Conservation (phyloP, 2,797 vertebrate species). For the Amazona finschi region DNA sequence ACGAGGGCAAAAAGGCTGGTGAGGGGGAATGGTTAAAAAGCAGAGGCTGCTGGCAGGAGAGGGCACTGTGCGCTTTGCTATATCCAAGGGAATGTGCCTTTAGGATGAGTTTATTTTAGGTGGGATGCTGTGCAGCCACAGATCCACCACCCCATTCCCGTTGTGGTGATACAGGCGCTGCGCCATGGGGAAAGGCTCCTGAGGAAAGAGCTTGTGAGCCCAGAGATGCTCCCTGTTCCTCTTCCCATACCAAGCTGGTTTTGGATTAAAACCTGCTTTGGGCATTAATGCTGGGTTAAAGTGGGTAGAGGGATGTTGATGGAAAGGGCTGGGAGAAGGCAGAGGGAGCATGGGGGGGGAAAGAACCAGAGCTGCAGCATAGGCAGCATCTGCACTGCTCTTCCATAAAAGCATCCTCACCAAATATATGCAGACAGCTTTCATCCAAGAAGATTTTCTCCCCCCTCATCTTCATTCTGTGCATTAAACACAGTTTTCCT, state of each 20-base stretch:
- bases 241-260: accelerated
- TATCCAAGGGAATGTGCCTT: accelerated
- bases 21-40: too few relatives aligned
- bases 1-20: background rate
- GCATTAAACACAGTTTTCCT: background rate
- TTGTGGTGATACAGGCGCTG: accelerated
- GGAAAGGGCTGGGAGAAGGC: background rate
- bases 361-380: accelerated
- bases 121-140: background rate
- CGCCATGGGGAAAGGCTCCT: background rate
- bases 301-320: background rate
- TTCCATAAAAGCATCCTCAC: background rate
- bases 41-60: background rate
- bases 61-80: background rate
- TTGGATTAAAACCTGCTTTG: background rate
- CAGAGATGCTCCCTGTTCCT: background rate
- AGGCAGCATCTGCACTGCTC: accelerated
- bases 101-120: accelerated
- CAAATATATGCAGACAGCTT: background rate
- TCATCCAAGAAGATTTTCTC: background rate
- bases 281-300: accelerated
- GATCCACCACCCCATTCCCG: accelerated
- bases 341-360: background rate
- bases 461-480: background rate
- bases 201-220: background rate